Percentiles rank a stretch among this genome's conserved stretches.
These are phyloP conservation scores for Labia minor DNA, from an alignment of 2,888 invertebrate species.

Conservation along the genomic window DNA sequence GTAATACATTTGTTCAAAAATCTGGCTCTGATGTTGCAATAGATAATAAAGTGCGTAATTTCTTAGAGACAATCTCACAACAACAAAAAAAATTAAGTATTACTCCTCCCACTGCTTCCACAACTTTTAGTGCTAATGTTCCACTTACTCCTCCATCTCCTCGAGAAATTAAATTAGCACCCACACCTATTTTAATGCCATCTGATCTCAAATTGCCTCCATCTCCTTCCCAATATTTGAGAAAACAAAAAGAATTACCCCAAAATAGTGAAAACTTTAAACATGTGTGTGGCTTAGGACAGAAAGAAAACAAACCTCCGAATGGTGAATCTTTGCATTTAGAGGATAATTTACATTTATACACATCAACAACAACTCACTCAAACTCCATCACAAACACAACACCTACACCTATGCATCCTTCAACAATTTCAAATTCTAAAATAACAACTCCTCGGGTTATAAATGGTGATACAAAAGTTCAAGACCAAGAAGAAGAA, in stretches of 20 bases:
- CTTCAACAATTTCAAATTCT: too few species aligned
- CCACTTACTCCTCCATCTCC: slow-evolving; percentile 32
- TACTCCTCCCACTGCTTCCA: slow-evolving; percentile 55
- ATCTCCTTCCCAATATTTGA: slow-evolving; percentile 21
- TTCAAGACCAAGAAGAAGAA: slow-evolving; percentile 35
- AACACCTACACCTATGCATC: not conserved
- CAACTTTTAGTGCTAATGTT: slow-evolving; percentile 40
- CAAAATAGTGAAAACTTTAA: slow-evolving; percentile 29
- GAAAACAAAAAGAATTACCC: slow-evolving; percentile 26
- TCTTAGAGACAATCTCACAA: slow-evolving; percentile 76
- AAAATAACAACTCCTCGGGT: not conserved
- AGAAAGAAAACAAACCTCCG: not conserved
- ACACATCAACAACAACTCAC: not conserved
- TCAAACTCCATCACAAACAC: not conserved
- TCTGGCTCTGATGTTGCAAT: slow-evolving; percentile 74
- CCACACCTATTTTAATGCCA: slow-evolving; percentile 30
- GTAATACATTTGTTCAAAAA: slow-evolving; percentile 57
- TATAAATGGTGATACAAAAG: slow-evolving; percentile 8
- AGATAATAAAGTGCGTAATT: slow-evolving; percentile 72
- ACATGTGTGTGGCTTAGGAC: slow-evolving; percentile 30
- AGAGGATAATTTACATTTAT: not conserved
- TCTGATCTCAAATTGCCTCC: slow-evolving; percentile 25
- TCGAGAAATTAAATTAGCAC: slow-evolving; percentile 26
- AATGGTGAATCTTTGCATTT: not conserved
- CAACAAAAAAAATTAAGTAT: slow-evolving; percentile 78